phyloP scores from a whole-genome alignment of 2,113 vertebrate species.

The Paradisaea rubra region DNA sequence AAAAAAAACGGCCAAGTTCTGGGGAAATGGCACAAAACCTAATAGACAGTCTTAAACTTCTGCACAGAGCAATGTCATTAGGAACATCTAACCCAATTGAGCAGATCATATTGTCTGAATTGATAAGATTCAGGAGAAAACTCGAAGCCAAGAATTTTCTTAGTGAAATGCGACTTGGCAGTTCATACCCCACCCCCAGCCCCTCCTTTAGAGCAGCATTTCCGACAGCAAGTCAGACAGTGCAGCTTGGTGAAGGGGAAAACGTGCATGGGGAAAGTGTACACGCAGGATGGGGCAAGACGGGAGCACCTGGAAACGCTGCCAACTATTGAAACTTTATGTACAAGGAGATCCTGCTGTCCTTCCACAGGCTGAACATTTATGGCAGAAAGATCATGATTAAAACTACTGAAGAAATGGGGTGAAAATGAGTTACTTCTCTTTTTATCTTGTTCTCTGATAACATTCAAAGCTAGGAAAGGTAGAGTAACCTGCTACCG shows the following conservation, averaged over 20 bases:
- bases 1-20: not conserved
- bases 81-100: not conserved
- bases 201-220: not conserved
- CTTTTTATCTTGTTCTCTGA: not conserved
- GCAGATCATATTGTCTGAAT: not conserved
- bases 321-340: not conserved
- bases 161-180: not conserved
- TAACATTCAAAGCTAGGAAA: not conserved
- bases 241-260: not conserved
- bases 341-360: not conserved
- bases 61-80: not conserved
- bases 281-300: not conserved
- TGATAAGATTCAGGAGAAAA: not conserved
- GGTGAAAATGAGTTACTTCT: not conserved
- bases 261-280: not conserved
- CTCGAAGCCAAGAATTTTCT: not conserved
- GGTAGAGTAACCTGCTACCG: not conserved
- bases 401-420: not conserved
- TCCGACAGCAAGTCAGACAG: not conserved
- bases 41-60: not conserved
- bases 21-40: slow-evolving; percentile 21
- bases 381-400: not conserved
- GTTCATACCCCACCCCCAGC: not conserved
- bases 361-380: not conserved
- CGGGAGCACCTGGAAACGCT: not conserved